Evolutionary conservation across 2,888 invertebrate species (phyloP), one percentile per base, ranked within the genome.

Genomic region (Acanthosepion esculentum): DNA sequence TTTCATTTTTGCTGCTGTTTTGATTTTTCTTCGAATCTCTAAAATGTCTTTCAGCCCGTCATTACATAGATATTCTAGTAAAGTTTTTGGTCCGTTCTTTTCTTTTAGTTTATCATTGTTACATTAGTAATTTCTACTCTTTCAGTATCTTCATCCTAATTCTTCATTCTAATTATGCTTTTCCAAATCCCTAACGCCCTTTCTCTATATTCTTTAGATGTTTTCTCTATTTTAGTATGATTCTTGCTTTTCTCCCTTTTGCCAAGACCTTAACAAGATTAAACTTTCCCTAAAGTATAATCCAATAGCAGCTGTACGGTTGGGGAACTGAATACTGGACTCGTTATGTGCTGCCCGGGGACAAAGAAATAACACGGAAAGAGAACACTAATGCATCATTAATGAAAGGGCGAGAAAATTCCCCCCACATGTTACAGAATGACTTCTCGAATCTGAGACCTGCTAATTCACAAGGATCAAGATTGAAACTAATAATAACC

Each of bases 181-280:
- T 20, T 55, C 55, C 23, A 3, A 23, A 20, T 59, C 4, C 7
- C 59, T 59, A 0, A 6, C 59, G 6, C 59, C 23, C 20, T 20
- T 15, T 55, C 4, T 55, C 20, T 55, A 55, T 55, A 4, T 20
- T 59, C 23, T 6, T 6, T 20, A 59, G 3, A 4, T 59, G 0
- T 59, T 26, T 23, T 20, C 23, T 59, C 20, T 59, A 23, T 23
- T 59, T 59, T 20, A 4, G 23, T 23, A 23, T 23, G 3, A 0
- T 23, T 6, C 23, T 1, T 7, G 7, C 0, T 12, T 2, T n/a
- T 15, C 18, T 8, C n/a, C 8, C n/a, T 78, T 78, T 4, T 2
- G 0, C 5, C 8, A 10, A n/a, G n/a, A 10, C n/a, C n/a, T 78
- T n/a, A 78, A 29, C 4, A n/a, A n/a, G 12, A n/a, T 78, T n/a